Percentiles rank a stretch among this genome's conserved stretches.
Conservation (phyloP, 2,113 vertebrate species). For the Macheiramphus alcinus region DNA sequence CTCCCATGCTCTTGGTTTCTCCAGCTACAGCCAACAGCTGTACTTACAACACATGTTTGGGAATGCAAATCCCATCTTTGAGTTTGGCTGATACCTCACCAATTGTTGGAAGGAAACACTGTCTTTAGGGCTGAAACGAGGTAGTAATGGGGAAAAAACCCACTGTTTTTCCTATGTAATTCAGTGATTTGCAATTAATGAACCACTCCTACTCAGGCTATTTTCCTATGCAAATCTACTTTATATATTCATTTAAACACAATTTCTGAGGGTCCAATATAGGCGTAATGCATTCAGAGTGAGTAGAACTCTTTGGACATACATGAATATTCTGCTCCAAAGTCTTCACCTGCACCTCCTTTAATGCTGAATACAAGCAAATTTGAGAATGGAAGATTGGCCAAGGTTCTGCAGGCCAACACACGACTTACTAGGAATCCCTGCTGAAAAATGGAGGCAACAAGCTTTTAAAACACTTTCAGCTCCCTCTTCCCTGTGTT, state of each 20-base stretch:
- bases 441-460: background rate
- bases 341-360: background rate
- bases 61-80: background rate
- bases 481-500: background rate
- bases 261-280: background rate
- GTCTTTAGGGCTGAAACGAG: background rate
- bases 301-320: background rate
- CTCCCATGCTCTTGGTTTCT: background rate
- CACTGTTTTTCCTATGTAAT: background rate
- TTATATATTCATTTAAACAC: background rate
- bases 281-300: background rate
- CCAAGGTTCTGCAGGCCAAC: background rate
- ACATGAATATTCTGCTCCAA: background rate
- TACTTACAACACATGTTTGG: background rate
- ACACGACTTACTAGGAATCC: rapidly evolving
- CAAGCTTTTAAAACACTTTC: background rate
- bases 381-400: background rate
- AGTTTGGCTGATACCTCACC: background rate
- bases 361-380: background rate
- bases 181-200: background rate
- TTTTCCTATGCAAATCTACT: background rate
- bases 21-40: background rate
- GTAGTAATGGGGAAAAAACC: background rate
- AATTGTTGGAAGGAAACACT: background rate
- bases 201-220: background rate